phyloP scores from a whole-genome alignment of 2,113 vertebrate species.

The Hiodon alosoides region DNA sequence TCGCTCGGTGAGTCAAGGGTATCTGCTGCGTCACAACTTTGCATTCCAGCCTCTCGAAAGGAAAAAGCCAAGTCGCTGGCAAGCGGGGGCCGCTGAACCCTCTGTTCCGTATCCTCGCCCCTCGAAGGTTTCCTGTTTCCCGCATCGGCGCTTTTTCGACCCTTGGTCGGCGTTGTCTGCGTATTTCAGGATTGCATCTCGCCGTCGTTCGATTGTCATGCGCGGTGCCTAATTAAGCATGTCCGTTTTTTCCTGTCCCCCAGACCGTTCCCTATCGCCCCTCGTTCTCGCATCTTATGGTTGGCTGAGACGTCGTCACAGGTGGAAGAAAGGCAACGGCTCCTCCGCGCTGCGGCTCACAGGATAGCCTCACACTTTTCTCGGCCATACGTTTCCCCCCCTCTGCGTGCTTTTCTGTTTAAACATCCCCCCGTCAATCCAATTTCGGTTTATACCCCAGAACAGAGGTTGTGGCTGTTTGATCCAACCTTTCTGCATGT shows the following conservation, averaged over 20 bases:
- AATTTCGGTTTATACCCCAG: slow-evolving; percentile 59
- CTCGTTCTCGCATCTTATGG: slow-evolving; percentile 48
- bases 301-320: slow-evolving; percentile 38
- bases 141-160: slow-evolving; percentile 15
- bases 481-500: slow-evolving; percentile 49
- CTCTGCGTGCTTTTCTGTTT: slow-evolving; percentile 33
- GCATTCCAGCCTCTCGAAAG: no score
- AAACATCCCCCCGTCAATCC: slow-evolving; percentile 52
- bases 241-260: slow-evolving; percentile 35
- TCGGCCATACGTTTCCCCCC: background rate
- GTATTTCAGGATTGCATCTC: slow-evolving; percentile 52
- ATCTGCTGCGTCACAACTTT: no score
- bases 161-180: slow-evolving; percentile 56
- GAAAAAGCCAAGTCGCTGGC: background rate
- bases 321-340: slow-evolving; percentile 43
- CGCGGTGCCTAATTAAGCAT: slow-evolving; percentile 62
- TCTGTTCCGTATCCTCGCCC: slow-evolving; percentile 64
- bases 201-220: slow-evolving; percentile 52
- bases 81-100: slow-evolving; percentile 53
- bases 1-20: no score
- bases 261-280: slow-evolving; percentile 18
- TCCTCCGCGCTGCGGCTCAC: slow-evolving; percentile 10
- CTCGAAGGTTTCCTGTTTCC: slow-evolving; percentile 44
- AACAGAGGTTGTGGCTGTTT: slow-evolving; percentile 63
- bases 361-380: slow-evolving; percentile 9